Base-by-base conservation (phyloP, 1,140 invertebrate species). In the Lamellibrachia luymesi region DNA sequence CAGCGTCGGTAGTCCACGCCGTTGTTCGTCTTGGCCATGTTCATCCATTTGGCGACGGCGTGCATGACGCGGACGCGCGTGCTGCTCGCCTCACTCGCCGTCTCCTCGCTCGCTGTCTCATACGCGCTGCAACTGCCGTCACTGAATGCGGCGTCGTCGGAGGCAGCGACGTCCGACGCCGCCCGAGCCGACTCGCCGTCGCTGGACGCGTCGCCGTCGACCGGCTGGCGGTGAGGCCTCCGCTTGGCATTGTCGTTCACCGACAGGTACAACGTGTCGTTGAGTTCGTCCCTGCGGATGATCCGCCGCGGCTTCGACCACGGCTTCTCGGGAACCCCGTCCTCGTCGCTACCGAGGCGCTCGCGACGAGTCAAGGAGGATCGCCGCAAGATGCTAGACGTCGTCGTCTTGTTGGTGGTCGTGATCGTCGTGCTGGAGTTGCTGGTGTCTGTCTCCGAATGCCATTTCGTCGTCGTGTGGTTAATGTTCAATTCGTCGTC, bases 371-470 rank as follows among this genome's bases (percentile, higher is more conserved):
- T 6, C 8, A 80, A 22, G 64, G 64, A 80, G 13, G 64, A 10
- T 22, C 64, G 64, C 6, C 64, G 64, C 6, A 80, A 22, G 64
- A 80, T 80, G 64, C 13, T 80, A 22, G 64, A 80, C 8, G 64
- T 80, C 64, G 64, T 80, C 64, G 64, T 80, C 64, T 80, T 80
- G 64, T 80, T 80, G 64, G 64, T 80, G 64, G 64, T 80, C 64
- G 64, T 2, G 64, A 80, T 80, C 64, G 64, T 80, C 64, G 64
- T 80, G 64, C 64, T 22, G 64, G 8, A 17, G 64, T 80, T 2
- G 17, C 2, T 22, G 8, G 17, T 80, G 2, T 80, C 64, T 22
- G 64, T 80, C 8, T 80, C 64, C 64, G 64, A 80, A 22, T 80
- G 13, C 7, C 2, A 80, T 80, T 80, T 80, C 13, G 6, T 17